A percentile compares a stretch with the other conserved stretches of the same genome.
These are phyloP conservation scores for Petrocephalus zakoni DNA, from an alignment of 2,113 vertebrate species.

Conservation along the genomic window DNA sequence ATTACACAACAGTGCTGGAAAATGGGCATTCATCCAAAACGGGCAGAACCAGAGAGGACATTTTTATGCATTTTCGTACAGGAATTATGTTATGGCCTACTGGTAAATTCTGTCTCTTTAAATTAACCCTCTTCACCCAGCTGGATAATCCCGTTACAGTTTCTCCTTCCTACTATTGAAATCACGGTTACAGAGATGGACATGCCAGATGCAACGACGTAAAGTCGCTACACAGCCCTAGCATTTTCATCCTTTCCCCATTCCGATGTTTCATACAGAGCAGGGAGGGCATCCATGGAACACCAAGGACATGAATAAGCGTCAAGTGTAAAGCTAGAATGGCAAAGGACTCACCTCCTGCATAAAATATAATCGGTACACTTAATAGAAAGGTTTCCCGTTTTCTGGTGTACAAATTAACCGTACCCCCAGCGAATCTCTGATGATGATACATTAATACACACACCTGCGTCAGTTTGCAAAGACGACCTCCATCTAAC, in stretches of 20 bases:
- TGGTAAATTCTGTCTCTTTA: background rate
- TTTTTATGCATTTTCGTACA: background rate
- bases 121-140: background rate
- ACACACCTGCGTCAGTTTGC: background rate
- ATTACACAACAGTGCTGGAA: constrained; percentile 9
- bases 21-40: constrained; percentile 26
- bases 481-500: background rate
- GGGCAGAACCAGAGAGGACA: background rate
- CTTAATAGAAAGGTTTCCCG: background rate
- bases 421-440: background rate
- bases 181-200: background rate
- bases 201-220: background rate
- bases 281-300: background rate
- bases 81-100: background rate
- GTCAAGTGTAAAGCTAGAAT: background rate
- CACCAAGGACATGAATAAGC: background rate
- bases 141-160: background rate
- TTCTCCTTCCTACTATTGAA: background rate
- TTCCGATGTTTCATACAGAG: background rate
- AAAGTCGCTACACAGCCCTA: background rate
- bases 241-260: background rate
- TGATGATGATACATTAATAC: background rate
- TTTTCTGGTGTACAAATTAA: background rate
- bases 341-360: background rate
- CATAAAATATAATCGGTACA: background rate